These are phyloP conservation scores for Sinotaia quadrata DNA, from an alignment of 2,888 invertebrate genomes.

Conservation along the genomic window DNA sequence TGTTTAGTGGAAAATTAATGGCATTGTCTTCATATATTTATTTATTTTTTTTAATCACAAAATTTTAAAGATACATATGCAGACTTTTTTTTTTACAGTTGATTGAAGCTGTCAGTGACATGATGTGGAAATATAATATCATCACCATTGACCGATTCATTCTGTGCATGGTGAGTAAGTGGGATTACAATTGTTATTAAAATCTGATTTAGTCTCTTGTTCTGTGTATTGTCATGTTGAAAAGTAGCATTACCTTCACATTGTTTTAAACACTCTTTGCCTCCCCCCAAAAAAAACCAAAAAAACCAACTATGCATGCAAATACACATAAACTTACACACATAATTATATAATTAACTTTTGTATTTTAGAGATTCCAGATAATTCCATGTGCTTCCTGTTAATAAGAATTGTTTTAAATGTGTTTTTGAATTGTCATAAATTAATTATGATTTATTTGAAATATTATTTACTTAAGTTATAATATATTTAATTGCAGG, in stretches of 20 bases:
- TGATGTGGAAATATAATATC: conserved; percentile 98
- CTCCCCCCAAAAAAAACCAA: no score
- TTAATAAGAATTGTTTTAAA: no score
- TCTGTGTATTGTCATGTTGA: background rate
- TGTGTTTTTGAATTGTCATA: background rate
- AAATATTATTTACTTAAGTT: background rate
- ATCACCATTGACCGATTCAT: conserved; percentile 94
- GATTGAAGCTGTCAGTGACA: conserved; percentile 94
- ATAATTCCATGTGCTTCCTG: no score
- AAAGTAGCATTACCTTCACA: background rate
- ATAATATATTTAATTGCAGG: conserved; percentile 74
- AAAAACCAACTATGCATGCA: no score
- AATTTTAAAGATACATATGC: no score
- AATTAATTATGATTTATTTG: background rate
- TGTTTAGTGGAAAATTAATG: no score
- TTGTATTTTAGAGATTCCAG: no score
- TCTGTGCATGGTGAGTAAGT: conserved; percentile 83
- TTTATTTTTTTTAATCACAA: no score
- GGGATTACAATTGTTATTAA: background rate
- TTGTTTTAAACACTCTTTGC: no score
- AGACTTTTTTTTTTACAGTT: conserved; percentile 76
- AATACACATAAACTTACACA: no score
- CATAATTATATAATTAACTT: no score
- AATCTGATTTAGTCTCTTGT: background rate
- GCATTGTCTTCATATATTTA: no score